A percentile compares a stretch with the other conserved stretches of the same genome.
phyloP scores from a whole-genome alignment of 1,140 invertebrate genomes.

The Harlomillsia oculata region DNA sequence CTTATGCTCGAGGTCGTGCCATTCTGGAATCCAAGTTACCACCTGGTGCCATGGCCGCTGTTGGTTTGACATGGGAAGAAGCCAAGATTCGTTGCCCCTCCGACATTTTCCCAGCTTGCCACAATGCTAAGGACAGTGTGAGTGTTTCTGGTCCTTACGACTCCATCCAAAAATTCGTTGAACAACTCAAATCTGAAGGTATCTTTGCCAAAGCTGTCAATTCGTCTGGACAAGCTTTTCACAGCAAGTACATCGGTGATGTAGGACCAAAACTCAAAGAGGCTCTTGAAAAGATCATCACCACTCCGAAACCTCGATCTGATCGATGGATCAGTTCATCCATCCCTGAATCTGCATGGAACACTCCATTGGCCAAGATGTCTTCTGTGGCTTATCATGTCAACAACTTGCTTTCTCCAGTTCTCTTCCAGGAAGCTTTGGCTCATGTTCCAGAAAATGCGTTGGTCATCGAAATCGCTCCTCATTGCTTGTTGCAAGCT shows the following conservation, averaged over 20 bases:
- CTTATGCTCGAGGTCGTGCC: constrained; percentile 82
- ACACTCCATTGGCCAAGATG: constrained; percentile 60
- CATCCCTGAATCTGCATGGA: constrained; percentile 73
- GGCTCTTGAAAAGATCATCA: constrained; percentile 45
- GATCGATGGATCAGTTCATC: constrained; percentile 83
- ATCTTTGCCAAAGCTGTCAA: constrained; percentile 84
- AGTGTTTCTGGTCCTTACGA: constrained; percentile 80
- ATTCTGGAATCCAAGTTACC: constrained; percentile 61
- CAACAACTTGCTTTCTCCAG: constrained; percentile 82
- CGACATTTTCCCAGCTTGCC: constrained; percentile 77
- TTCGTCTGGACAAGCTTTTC: constrained; percentile 84
- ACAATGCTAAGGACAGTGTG: constrained; percentile 84
- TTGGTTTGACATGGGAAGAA: constrained; percentile 51
- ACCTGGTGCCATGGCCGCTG: constrained; percentile 73
- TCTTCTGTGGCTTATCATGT: constrained; percentile 91
- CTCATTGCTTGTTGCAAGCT: constrained; percentile 79
- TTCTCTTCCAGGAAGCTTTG: constrained; percentile 56
- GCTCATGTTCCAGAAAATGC: constrained; percentile 76
- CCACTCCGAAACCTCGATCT: constrained; percentile 63
- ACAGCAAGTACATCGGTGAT: constrained; percentile 49
- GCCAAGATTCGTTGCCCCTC: constrained; percentile 59
- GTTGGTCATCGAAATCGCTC: constrained; percentile 85
- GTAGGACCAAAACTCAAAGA: constrained; percentile 69
- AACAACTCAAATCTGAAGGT: constrained; percentile 59
- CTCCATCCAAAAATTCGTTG: constrained; percentile 60